Conservation (phyloP, 2,797 vertebrate genomes). For the Synanceia verrucosa region DNA sequence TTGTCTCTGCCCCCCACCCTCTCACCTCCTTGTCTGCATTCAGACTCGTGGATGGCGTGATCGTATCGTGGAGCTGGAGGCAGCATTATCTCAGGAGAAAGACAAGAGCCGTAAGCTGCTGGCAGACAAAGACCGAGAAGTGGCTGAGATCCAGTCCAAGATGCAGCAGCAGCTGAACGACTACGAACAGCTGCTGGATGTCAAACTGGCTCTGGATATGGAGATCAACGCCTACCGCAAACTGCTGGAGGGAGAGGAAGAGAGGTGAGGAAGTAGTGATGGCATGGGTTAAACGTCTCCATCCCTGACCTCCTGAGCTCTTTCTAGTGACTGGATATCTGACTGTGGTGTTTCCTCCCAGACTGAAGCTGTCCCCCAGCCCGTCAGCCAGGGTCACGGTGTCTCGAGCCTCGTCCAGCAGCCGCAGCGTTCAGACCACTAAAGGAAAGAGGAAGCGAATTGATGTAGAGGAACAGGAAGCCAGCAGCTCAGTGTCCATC, state of each 20-base stretch:
- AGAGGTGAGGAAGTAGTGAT: slow-evolving; percentile 81
- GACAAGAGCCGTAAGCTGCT: slow-evolving; percentile 81
- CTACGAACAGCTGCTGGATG: slow-evolving; percentile 91
- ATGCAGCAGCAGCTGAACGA: slow-evolving; percentile 90
- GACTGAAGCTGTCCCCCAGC: slow-evolving; percentile 88
- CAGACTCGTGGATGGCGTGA: slow-evolving; percentile 89
- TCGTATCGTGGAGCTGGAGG: slow-evolving; percentile 87
- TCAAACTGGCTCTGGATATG: slow-evolving; percentile 94
- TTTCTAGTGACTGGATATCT: neutral
- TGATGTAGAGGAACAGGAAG: slow-evolving; percentile 90
- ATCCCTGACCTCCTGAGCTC: too few relatives aligned
- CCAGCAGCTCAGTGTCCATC: slow-evolving; percentile 92
- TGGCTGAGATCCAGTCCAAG: slow-evolving; percentile 82
- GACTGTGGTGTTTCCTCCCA: slow-evolving; percentile 44
- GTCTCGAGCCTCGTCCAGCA: slow-evolving; percentile 87
- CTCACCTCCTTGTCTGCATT: neutral
- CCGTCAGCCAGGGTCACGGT: slow-evolving; percentile 88
- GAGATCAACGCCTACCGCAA: slow-evolving; percentile 94
- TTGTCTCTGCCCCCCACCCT: neutral
- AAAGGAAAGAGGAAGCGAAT: slow-evolving; percentile 89
- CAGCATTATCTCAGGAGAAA: slow-evolving; percentile 83
- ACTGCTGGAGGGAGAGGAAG: slow-evolving; percentile 92
- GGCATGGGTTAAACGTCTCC: neutral
- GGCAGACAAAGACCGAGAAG: slow-evolving; percentile 85
- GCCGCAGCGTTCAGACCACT: slow-evolving; percentile 83